phyloP scores from a whole-genome alignment of 2,797 vertebrate genomes.

The Falco rusticolus region DNA sequence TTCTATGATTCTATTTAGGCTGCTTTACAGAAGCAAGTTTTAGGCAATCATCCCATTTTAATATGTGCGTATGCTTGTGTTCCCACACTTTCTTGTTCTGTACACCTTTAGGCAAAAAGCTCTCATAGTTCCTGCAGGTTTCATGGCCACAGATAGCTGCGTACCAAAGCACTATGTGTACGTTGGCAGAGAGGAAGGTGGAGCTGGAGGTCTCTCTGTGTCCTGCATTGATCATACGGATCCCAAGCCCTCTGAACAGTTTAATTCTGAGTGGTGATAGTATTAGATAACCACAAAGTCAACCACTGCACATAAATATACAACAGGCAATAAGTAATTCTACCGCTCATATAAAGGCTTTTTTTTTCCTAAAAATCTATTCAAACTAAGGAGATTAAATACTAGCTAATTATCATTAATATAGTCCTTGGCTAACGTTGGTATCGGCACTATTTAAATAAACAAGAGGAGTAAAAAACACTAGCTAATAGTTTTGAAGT shows the following conservation, averaged over 20 bases:
- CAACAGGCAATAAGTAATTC: not conserved
- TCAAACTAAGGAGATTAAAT: not conserved
- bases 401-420: not conserved
- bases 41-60: not conserved
- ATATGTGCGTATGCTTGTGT: not conserved
- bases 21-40: not conserved
- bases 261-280: not conserved
- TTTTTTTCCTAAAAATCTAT: not conserved
- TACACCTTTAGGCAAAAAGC: not conserved
- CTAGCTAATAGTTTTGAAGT: not conserved
- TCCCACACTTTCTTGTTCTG: not conserved
- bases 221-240: not conserved
- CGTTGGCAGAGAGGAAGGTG: not conserved
- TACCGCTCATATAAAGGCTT: not conserved
- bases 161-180: not conserved
- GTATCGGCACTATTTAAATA: not conserved
- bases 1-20: not conserved
- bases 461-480: not conserved
- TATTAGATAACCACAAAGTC: not conserved
- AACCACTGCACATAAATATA: not conserved
- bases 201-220: not conserved
- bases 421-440: not conserved
- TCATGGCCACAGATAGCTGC: not conserved
- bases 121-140: not conserved
- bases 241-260: not conserved